Evolutionary conservation across 2,113 vertebrate genomes (phyloP).

Genomic region (Xiphophorus maculatus): DNA sequence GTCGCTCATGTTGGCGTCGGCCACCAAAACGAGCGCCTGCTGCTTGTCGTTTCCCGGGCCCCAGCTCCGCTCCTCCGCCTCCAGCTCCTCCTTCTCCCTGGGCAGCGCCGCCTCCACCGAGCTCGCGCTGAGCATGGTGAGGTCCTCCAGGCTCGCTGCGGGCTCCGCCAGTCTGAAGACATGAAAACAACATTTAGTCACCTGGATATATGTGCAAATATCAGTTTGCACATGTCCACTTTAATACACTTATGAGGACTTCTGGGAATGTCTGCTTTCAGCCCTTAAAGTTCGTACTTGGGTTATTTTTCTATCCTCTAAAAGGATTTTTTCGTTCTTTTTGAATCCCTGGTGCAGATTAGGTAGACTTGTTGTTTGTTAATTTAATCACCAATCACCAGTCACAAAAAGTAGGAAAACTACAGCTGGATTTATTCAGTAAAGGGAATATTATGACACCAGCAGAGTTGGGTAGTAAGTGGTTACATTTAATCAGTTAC

Average conservation of each 20-base stretch:
- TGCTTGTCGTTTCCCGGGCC: constrained; percentile 72
- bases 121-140: constrained; percentile 89
- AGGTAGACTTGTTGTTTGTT: no score
- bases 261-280: neutral
- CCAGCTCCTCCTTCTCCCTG: constrained; percentile 62
- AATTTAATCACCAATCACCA: no score
- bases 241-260: constrained; percentile 61
- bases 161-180: constrained; percentile 88
- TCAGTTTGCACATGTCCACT: constrained; percentile 1
- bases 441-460: no score
- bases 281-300: neutral
- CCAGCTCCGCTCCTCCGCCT: constrained; percentile 48
- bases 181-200: neutral
- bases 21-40: constrained; percentile 72
- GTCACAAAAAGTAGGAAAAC: no score
- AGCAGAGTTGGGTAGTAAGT: no score
- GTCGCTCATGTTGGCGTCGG: constrained; percentile 64
- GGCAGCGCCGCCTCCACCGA: constrained; percentile 74
- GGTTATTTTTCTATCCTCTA: neutral
- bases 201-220: neutral
- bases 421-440: no score
- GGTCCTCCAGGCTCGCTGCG: constrained; percentile 93
- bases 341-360: no score
- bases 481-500: no score
- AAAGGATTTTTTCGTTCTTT: neutral